Conservation (phyloP, 2,888 invertebrate species). For the Eumacrocentrus americanus region DNA sequence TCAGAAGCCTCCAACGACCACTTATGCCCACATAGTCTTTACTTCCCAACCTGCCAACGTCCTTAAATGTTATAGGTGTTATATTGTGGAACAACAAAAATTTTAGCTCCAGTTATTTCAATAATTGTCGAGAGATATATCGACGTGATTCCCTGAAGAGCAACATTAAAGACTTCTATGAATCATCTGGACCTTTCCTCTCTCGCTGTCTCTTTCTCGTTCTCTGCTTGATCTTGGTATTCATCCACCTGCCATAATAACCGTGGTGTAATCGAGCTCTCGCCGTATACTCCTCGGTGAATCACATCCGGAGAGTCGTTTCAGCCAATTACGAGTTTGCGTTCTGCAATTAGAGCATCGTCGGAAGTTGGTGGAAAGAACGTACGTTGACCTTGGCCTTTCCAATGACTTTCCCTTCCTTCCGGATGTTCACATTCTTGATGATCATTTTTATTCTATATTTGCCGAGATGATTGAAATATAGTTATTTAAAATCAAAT, state of each 20-base stretch:
- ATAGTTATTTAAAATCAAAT: too few species aligned
- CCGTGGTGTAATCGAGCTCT: slow-evolving; percentile 4
- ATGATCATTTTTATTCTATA: too few species aligned
- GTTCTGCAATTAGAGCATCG: slow-evolving; percentile 12
- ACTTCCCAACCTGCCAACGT: too few species aligned
- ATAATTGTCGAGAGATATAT: background rate
- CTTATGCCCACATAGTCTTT: background rate
- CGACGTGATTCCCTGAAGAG: background rate
- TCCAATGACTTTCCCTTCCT: slow-evolving; percentile 31
- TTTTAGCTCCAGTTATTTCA: background rate
- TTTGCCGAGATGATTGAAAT: too few species aligned
- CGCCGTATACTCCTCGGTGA: slow-evolving; percentile 10
- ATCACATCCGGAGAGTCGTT: slow-evolving; percentile 24
- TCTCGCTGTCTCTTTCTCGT: background rate
- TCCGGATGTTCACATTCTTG: background rate
- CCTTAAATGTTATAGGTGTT: too few species aligned
- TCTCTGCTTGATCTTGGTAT: background rate
- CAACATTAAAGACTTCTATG: background rate
- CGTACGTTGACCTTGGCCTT: slow-evolving; percentile 29
- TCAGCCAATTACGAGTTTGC: slow-evolving; percentile 16
- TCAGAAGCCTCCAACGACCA: background rate
- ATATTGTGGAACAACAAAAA: background rate
- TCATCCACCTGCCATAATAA: slow-evolving; percentile 21
- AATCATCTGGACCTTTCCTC: background rate
- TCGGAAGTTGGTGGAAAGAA: background rate